These are phyloP conservation scores for Patella caerulea DNA, from an alignment of 2,888 invertebrate genomes.

Conservation along the genomic window DNA sequence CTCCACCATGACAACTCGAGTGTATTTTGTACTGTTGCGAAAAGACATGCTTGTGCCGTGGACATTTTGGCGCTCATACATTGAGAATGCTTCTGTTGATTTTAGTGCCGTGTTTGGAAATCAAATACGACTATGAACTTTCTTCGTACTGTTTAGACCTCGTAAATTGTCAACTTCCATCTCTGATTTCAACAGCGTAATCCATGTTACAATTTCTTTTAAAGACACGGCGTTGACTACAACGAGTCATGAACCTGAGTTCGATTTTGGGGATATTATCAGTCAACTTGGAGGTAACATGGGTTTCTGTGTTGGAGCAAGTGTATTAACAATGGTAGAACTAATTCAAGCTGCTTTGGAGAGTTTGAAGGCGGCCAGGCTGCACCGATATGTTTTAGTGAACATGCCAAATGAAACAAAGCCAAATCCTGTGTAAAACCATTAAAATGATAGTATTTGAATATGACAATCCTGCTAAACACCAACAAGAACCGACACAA, in stretches of 20 bases:
- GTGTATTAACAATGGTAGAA: background rate
- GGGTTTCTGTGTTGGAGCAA: background rate
- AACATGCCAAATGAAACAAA: no score
- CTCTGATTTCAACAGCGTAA: background rate
- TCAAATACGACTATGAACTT: background rate
- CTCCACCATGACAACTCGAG: background rate
- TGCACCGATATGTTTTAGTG: no score
- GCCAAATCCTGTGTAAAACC: no score
- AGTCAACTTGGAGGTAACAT: background rate
- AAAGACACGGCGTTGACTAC: background rate
- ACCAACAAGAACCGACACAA: no score
- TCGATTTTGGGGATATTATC: background rate
- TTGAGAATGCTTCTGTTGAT: background rate
- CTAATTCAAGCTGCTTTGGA: background rate
- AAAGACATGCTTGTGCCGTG: background rate
- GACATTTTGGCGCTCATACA: no score
- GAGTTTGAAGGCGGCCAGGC: background rate
- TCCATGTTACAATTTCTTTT: background rate
- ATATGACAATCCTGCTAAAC: no score
- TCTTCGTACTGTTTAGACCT: background rate
- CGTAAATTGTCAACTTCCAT: background rate
- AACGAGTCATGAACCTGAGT: slow-evolving; percentile 2
- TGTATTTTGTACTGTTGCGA: background rate
- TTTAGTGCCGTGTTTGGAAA: background rate
- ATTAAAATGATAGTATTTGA: no score